Evolutionary conservation across 2,888 invertebrate genomes (phyloP).

Genomic region (Andrena praecox): DNA sequence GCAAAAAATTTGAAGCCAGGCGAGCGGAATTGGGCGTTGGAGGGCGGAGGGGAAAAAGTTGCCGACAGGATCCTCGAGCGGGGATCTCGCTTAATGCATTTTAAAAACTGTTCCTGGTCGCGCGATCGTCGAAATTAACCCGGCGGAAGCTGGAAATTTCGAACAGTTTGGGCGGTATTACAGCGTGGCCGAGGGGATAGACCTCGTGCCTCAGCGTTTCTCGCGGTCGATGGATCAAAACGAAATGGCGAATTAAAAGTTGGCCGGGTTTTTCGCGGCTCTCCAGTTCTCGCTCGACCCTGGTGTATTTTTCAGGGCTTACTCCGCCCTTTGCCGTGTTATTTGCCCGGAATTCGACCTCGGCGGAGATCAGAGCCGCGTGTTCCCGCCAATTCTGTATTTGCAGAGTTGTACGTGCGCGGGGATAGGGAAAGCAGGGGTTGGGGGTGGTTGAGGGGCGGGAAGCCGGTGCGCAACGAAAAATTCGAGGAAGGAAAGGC

Average conservation of each 20-base stretch:
- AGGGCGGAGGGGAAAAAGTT: slow-evolving; percentile 1
- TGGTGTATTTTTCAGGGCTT: not conserved
- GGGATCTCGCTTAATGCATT: slow-evolving; percentile 29
- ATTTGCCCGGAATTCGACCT: slow-evolving; percentile 17
- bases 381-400: not conserved
- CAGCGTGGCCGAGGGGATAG: slow-evolving; percentile 4
- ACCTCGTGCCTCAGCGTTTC: slow-evolving; percentile 5
- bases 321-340: not conserved
- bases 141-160: slow-evolving; percentile 30
- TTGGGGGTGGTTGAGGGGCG: not conserved
- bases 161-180: slow-evolving; percentile 42
- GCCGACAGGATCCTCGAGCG: slow-evolving; percentile 5
- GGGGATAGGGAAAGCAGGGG: no score
- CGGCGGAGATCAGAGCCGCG: not conserved
- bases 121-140: slow-evolving; percentile 32
- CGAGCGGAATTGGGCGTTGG: not conserved
- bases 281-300: not conserved
- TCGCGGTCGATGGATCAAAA: slow-evolving; percentile 10
- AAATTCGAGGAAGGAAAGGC: not conserved
- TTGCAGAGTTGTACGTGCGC: not conserved
- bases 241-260: slow-evolving; percentile 35
- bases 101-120: slow-evolving; percentile 21
- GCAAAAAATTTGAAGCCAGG: not conserved
- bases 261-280: not conserved
- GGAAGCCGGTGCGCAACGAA: not conserved